A percentile compares a stretch with the other conserved stretches of the same genome.
phyloP scores from a whole-genome alignment of 30 jellyfish, hydroid and myxozoan species.

The Chrysaora quinquecirrha region DNA sequence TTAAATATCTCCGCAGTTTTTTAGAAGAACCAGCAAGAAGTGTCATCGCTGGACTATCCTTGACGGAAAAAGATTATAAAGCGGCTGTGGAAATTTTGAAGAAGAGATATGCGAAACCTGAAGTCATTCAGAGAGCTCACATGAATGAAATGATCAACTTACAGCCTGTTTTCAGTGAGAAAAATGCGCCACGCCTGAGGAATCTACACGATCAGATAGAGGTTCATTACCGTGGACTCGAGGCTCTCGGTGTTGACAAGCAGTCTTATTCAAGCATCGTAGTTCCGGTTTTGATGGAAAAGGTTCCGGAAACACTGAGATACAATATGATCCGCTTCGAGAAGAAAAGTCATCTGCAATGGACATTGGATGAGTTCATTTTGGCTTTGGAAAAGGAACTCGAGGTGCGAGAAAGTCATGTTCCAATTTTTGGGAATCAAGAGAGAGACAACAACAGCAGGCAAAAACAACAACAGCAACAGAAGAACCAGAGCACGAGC shows the following conservation, averaged over 20 bases:
- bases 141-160: conserved; percentile 28
- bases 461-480: too few relatives aligned
- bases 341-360: conserved; percentile 22
- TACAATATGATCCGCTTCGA: conserved; percentile 28
- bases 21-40: conserved; percentile 58
- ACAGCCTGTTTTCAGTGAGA: conserved; percentile 46
- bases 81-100: conserved; percentile 33
- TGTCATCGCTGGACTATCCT: conserved; percentile 48
- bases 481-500: conserved; percentile 16
- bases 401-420: conserved; percentile 43
- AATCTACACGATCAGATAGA: conserved; percentile 54
- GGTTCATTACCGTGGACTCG: conserved; percentile 61
- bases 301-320: conserved; percentile 41
- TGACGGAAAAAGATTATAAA: conserved; percentile 39
- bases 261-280: conserved; percentile 15
- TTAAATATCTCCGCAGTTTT: conserved; percentile 24
- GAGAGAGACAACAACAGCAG: neutral
- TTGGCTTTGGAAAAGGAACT: conserved; percentile 36
- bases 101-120: conserved; percentile 47
- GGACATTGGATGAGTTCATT: conserved; percentile 68
- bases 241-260: conserved; percentile 51
- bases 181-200: conserved; percentile 22
- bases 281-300: conserved; percentile 51
- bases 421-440: conserved; percentile 45
- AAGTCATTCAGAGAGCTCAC: conserved; percentile 55